phyloP scores from a whole-genome alignment of 2,113 vertebrate genomes.

The Gyps fulvus region DNA sequence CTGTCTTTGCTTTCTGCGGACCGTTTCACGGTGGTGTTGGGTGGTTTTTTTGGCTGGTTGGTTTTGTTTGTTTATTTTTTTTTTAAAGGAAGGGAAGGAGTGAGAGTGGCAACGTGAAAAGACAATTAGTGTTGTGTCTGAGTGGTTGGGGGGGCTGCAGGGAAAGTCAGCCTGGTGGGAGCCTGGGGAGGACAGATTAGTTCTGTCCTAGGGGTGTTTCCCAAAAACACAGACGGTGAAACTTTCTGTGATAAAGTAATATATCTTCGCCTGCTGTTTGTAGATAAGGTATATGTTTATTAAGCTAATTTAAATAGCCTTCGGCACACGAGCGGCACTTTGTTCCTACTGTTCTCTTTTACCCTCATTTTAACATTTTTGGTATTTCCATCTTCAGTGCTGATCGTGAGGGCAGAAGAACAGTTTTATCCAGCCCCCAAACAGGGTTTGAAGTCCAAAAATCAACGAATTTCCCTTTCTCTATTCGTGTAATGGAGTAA shows the following conservation, averaged over 20 bases:
- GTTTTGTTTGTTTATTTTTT: neutral
- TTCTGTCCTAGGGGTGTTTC: slow-evolving; percentile 72
- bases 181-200: slow-evolving; percentile 78
- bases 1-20: neutral
- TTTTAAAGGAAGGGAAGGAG: slow-evolving; percentile 48
- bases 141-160: slow-evolving; percentile 35
- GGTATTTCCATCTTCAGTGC: neutral
- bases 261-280: slow-evolving; percentile 64
- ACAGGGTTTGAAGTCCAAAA: neutral
- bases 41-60: neutral
- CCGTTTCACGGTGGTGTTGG: neutral
- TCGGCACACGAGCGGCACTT: neutral
- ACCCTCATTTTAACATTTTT: neutral
- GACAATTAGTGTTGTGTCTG: slow-evolving; percentile 55
- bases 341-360: slow-evolving; percentile 42
- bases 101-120: slow-evolving; percentile 55
- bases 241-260: slow-evolving; percentile 73
- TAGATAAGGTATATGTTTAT: slow-evolving; percentile 76
- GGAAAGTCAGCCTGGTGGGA: slow-evolving; percentile 44
- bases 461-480: slow-evolving; percentile 33
- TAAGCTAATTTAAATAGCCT: slow-evolving; percentile 61
- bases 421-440: neutral
- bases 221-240: slow-evolving; percentile 67
- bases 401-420: neutral
- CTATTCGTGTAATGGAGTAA: slow-evolving; percentile 41